phyloP scores from a whole-genome alignment of 2,888 invertebrate species.

The Drosophila recens region DNA sequence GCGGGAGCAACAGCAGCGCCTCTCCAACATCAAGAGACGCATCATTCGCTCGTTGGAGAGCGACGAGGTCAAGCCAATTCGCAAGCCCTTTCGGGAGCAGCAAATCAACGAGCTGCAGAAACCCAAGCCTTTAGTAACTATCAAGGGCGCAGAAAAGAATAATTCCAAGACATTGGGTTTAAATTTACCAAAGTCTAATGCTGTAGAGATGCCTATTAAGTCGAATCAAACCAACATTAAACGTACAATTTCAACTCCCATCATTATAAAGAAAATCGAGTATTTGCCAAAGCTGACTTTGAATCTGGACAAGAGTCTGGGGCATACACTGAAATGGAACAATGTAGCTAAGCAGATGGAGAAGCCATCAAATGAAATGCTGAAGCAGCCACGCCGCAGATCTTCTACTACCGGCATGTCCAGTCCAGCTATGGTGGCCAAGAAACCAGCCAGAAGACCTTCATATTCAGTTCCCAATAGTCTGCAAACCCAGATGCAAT shows the following conservation, averaged over 20 bases:
- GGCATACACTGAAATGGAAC: neutral
- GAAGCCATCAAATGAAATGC: neutral
- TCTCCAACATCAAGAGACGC: slow-evolving; percentile 63
- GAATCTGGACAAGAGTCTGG: neutral
- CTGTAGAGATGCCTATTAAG: neutral
- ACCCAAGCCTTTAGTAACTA: neutral
- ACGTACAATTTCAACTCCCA: neutral
- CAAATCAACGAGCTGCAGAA: neutral
- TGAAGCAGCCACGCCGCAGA: neutral
- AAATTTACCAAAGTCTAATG: neutral
- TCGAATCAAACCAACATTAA: neutral
- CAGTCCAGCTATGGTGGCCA: neutral
- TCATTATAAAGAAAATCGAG: slow-evolving; percentile 24
- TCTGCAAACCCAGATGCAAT: neutral
- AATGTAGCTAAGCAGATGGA: neutral
- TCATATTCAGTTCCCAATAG: neutral
- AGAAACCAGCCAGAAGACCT: slow-evolving; percentile 4
- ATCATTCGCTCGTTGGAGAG: slow-evolving; percentile 52
- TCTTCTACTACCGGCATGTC: neutral
- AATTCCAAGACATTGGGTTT: too few relatives aligned
- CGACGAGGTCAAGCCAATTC: slow-evolving; percentile 9
- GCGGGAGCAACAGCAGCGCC: slow-evolving; percentile 43
- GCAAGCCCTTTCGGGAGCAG: neutral
- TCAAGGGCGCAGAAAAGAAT: neutral
- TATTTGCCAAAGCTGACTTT: slow-evolving; percentile 24